Percentiles rank a stretch among this genome's conserved stretches.
These are phyloP conservation scores for Dicyrtoma fusca DNA, from an alignment of 2,888 invertebrate genomes.

Conservation along the genomic window DNA sequence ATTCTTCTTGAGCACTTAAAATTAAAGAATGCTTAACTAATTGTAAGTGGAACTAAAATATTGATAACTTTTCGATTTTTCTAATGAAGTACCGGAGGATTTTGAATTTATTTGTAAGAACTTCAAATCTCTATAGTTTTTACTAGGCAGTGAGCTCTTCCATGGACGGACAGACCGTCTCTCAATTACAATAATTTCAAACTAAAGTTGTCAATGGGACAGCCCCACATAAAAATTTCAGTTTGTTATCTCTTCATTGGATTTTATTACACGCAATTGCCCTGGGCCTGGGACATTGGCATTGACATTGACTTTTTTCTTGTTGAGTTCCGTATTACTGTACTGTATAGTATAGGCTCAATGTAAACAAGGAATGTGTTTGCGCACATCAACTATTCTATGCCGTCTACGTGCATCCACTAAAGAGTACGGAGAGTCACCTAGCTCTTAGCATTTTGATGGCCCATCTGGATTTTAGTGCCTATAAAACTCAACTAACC, in stretches of 20 bases:
- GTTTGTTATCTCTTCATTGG: conserved; percentile 10
- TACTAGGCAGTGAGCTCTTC: too few species aligned
- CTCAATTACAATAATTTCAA: too few species aligned
- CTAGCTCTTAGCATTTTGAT: conserved; percentile 3
- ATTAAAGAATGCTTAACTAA: too few species aligned
- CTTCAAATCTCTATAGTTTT: too few species aligned
- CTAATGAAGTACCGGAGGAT: too few species aligned
- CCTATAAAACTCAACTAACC: conserved; percentile 12
- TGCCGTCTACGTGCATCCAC: neutral
- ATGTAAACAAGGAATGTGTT: neutral
- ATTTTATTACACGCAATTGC: neutral
- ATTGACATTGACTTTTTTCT: conserved; percentile 24
- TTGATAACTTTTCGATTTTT: too few species aligned
- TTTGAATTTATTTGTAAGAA: too few species aligned
- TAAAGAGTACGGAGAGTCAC: neutral
- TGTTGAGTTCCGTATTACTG: conserved; percentile 34
- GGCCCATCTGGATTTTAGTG: conserved; percentile 25
- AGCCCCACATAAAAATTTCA: neutral
- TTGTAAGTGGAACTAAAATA: too few species aligned
- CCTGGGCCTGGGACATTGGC: too few species aligned
- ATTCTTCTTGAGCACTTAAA: too few species aligned
- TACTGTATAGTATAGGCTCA: neutral
- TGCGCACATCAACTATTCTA: too few species aligned
- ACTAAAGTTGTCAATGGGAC: neutral
- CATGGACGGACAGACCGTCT: too few species aligned